Evolutionary conservation across 2,888 invertebrate species (phyloP).

Genomic region (Tortrix viridana): DNA sequence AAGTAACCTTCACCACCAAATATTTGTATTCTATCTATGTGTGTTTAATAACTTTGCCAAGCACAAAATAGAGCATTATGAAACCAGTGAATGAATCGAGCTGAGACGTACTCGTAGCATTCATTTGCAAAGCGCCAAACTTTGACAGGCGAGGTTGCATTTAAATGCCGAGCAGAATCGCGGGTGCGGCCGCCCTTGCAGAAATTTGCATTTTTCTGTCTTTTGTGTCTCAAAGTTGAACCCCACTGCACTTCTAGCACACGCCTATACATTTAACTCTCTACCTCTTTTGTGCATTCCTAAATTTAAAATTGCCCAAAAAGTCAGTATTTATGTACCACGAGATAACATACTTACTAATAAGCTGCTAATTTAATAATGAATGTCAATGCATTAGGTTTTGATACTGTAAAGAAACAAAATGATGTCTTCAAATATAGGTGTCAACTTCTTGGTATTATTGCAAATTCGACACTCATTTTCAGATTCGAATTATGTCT

Average conservation of each 20-base stretch:
- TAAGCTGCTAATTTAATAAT: too few relatives aligned
- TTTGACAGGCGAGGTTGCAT: constrained; percentile 75
- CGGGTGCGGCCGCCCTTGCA: constrained; percentile 49
- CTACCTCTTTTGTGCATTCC: neutral
- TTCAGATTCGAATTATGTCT: constrained; percentile 14
- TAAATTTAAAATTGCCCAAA: too few relatives aligned
- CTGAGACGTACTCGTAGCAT: constrained; percentile 56
- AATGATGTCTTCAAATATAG: too few relatives aligned
- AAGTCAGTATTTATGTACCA: too few relatives aligned
- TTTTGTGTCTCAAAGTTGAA: constrained; percentile 56
- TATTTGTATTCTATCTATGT: neutral
- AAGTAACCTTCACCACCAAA: neutral
- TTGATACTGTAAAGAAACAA: too few relatives aligned
- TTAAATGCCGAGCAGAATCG: constrained; percentile 63
- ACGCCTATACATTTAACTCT: constrained; percentile 13
- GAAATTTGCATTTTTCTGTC: constrained; percentile 71
- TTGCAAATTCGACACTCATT: neutral
- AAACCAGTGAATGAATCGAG: constrained; percentile 39
- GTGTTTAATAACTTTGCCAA: constrained; percentile 11
- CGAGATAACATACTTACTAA: too few relatives aligned
- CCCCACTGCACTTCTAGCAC: constrained; percentile 46
- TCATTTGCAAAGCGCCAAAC: constrained; percentile 69
- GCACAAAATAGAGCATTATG: constrained; percentile 21
- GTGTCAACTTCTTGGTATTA: neutral
- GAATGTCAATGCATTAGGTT: too few relatives aligned